Evolutionary conservation across 2,888 invertebrate genomes (phyloP), one percentile per base, ranked within the genome.

Genomic region (Ectemnius continuus): DNA sequence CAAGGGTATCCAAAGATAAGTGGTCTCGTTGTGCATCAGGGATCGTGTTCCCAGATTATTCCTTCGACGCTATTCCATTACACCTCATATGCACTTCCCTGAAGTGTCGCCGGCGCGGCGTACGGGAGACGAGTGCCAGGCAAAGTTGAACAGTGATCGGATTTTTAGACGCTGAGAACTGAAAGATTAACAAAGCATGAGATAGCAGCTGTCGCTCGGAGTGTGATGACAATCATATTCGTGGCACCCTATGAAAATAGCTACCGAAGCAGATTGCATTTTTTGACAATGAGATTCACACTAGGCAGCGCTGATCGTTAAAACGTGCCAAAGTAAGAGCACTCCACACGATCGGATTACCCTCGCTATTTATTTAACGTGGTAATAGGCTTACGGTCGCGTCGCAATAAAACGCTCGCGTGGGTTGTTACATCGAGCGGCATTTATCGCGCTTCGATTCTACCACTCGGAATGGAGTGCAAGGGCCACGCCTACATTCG

Each of bases 301-400:
- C 56, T 46, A 71, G 67, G 57, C 47, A 68, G 64, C 75, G 72
- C 71, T 87, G 85, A 88, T 87, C 76, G 87, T 73, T 84, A 86
- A 86, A 89, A 88, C 88, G 88, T 87, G 88, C 88, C 86, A 88
- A 87, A 87, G 84, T 85, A 85, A 89, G 86, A 84, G 81, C 87
- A 84, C 87, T 86, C 76, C 71, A 82, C 67, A 76, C 84, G 85
- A 88, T 88, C 87, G 84, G 88, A 87, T 88, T 87, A 87, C 67
- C 56, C 61, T 18, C 23, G 67, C 57, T 86, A 84, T 87, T 88
- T 87, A 84, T 79, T 86, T 84, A 87, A 83, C 73, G 65, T 62
- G 70, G 73, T 85, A 88, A 88, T 86, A 86, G 86, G 84, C 84
- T 85, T 87, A 85, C 70, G 67, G 67, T 67, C 65, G 73, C 62